These are phyloP conservation scores for Loripinus fragilis DNA, from an alignment of 2,888 invertebrate genomes.

Conservation along the genomic window DNA sequence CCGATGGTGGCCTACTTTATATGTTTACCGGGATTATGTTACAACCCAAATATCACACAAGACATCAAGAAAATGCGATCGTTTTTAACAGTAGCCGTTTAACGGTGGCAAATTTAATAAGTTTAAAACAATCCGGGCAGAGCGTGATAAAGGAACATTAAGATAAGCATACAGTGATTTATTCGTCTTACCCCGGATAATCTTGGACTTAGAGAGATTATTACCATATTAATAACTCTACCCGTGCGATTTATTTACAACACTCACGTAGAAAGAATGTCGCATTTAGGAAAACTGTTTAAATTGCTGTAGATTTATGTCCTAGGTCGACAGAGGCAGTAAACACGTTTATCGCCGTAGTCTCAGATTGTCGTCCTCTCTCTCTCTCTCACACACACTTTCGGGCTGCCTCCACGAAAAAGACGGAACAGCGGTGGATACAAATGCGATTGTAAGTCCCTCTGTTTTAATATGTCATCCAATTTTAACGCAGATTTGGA, in stretches of 20 bases:
- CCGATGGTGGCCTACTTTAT: too few relatives aligned
- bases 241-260: slow-evolving; percentile 56
- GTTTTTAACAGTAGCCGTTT: slow-evolving; percentile 5
- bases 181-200: slow-evolving; percentile 56
- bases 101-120: slow-evolving; percentile 52
- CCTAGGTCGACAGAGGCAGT: neutral
- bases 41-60: too few relatives aligned
- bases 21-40: too few relatives aligned
- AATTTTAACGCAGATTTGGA: too few relatives aligned
- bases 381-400: too few relatives aligned
- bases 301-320: slow-evolving; percentile 16
- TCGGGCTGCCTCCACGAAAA: too few relatives aligned
- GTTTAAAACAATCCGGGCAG: slow-evolving; percentile 58
- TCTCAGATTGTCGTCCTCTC: too few relatives aligned
- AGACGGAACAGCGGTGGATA: too few relatives aligned
- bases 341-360: too few relatives aligned
- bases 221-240: slow-evolving; percentile 62
- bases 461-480: too few relatives aligned
- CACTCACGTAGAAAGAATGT: slow-evolving; percentile 45
- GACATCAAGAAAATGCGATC: too few relatives aligned
- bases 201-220: slow-evolving; percentile 55
- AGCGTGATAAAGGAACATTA: slow-evolving; percentile 58
- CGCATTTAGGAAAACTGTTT: slow-evolving; percentile 12
- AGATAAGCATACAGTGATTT: slow-evolving; percentile 57
- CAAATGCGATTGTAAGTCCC: too few relatives aligned